phyloP scores from a whole-genome alignment of 2,888 invertebrate genomes.

The Hecatera dysodea region DNA sequence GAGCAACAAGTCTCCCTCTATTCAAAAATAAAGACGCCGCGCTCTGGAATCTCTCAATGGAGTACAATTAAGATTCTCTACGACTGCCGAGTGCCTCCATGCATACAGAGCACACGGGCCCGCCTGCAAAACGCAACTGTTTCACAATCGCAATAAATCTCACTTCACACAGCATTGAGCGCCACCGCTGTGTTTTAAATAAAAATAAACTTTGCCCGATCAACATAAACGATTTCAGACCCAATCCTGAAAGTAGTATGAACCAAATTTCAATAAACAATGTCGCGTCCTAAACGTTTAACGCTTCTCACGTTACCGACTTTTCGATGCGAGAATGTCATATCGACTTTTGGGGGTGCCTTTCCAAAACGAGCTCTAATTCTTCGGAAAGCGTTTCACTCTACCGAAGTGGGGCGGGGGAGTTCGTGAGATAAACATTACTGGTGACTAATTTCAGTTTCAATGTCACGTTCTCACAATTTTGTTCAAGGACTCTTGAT shows the following conservation, averaged over 20 bases:
- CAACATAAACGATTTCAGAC: conserved; percentile 74
- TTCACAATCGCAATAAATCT: conserved; percentile 83
- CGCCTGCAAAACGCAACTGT: conserved; percentile 80
- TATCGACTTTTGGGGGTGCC: conserved; percentile 68
- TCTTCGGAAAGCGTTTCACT: conserved; percentile 66
- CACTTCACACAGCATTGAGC: conserved; percentile 80
- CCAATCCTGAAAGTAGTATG: conserved; percentile 72
- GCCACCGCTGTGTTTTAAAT: conserved; percentile 76
- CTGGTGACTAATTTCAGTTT: conserved; percentile 72
- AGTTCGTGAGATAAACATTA: conserved; percentile 68
- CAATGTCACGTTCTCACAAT: conserved; percentile 82
- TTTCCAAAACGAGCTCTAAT: conserved; percentile 74
- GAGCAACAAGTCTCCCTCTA: conserved; percentile 82
- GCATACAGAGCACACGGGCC: conserved; percentile 77
- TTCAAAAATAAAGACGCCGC: conserved; percentile 84
- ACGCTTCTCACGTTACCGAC: conserved; percentile 83
- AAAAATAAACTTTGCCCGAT: conserved; percentile 75
- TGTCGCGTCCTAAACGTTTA: conserved; percentile 71
- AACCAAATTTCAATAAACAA: conserved; percentile 76
- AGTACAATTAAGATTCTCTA: conserved; percentile 88
- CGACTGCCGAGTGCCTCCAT: conserved; percentile 78
- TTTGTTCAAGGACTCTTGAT: conserved; percentile 75
- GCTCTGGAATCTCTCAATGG: conserved; percentile 85
- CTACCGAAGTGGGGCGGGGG: conserved; percentile 52
- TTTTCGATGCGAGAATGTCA: conserved; percentile 75